phyloP scores from a whole-genome alignment of 2,888 invertebrate genomes.

The Eupelmus urozonus region DNA sequence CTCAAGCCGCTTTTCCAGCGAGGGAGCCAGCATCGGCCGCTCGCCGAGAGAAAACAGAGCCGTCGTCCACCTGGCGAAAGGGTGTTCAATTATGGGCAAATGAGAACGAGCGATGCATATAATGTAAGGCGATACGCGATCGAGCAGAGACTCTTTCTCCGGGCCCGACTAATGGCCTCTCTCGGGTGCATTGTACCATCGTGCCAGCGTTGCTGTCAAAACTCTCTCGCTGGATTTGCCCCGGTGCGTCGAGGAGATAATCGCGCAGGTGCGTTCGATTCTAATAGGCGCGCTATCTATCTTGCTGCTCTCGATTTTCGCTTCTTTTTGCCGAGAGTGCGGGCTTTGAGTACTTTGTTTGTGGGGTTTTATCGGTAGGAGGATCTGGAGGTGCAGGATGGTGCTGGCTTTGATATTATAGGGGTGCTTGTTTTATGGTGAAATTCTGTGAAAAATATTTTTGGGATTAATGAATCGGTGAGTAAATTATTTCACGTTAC shows the following conservation, averaged over 20 bases:
- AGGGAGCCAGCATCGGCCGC: too few species aligned
- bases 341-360: neutral
- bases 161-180: slow-evolving; percentile 37
- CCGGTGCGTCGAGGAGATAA: slow-evolving; percentile 24
- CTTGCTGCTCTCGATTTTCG: neutral
- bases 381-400: too few species aligned
- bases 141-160: slow-evolving; percentile 4
- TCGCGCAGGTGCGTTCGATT: slow-evolving; percentile 49
- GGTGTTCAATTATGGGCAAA: slow-evolving; percentile 41
- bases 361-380: neutral
- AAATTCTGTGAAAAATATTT: too few species aligned
- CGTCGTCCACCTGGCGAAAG: slow-evolving; percentile 38
- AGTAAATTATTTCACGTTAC: too few species aligned
- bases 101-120: neutral
- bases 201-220: slow-evolving; percentile 35
- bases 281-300: slow-evolving; percentile 12
- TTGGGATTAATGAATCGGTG: too few species aligned
- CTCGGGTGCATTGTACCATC: slow-evolving; percentile 9
- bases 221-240: slow-evolving; percentile 23
- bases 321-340: neutral
- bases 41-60: neutral
- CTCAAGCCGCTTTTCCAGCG: slow-evolving; percentile 1
- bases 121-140: slow-evolving; percentile 27
- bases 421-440: too few species aligned
- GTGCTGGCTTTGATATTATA: too few species aligned